phyloP scores from a whole-genome alignment of 2,797 vertebrate genomes.

The Sandelia bainsii region DNA sequence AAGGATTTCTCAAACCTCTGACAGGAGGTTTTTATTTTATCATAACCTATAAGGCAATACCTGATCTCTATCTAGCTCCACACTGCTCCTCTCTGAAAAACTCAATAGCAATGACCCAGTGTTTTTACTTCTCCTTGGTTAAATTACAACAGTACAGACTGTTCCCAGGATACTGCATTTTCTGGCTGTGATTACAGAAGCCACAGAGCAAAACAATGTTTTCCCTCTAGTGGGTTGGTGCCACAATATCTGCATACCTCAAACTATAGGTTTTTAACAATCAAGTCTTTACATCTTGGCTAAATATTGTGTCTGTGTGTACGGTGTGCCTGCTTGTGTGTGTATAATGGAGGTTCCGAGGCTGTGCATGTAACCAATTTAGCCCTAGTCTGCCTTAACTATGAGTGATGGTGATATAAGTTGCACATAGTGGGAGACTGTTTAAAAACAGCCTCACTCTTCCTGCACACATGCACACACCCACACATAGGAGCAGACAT shows the following conservation, averaged over 20 bases:
- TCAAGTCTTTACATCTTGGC: slow-evolving; percentile 43
- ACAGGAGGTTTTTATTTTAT: slow-evolving; percentile 19
- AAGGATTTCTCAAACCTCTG: slow-evolving; percentile 19
- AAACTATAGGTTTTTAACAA: slow-evolving; percentile 48
- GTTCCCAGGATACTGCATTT: slow-evolving; percentile 21
- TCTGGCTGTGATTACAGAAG: slow-evolving; percentile 37
- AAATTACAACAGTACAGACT: slow-evolving; percentile 14
- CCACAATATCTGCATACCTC: slow-evolving; percentile 39
- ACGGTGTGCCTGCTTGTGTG: slow-evolving; percentile 33
- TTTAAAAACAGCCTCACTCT: slow-evolving; percentile 69
- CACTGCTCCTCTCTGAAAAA: slow-evolving; percentile 1
- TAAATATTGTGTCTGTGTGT: slow-evolving; percentile 46
- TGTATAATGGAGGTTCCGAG: slow-evolving; percentile 54
- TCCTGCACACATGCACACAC: slow-evolving; percentile 21
- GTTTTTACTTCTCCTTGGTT: slow-evolving; percentile 12
- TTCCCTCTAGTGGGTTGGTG: slow-evolving; percentile 40
- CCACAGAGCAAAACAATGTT: slow-evolving; percentile 25
- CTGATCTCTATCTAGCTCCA: slow-evolving; percentile 15
- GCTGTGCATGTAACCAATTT: slow-evolving; percentile 76
- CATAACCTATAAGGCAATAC: slow-evolving; percentile 10
- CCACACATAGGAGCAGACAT: background rate
- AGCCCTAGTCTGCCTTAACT: slow-evolving; percentile 64
- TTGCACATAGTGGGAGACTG: slow-evolving; percentile 71
- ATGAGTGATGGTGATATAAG: slow-evolving; percentile 73
- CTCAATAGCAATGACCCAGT: slow-evolving; percentile 12